A percentile compares a stretch with the other conserved stretches of the same genome.
phyloP scores from a whole-genome alignment of 1,140 invertebrate species.

The Drosophila simulans region DNA sequence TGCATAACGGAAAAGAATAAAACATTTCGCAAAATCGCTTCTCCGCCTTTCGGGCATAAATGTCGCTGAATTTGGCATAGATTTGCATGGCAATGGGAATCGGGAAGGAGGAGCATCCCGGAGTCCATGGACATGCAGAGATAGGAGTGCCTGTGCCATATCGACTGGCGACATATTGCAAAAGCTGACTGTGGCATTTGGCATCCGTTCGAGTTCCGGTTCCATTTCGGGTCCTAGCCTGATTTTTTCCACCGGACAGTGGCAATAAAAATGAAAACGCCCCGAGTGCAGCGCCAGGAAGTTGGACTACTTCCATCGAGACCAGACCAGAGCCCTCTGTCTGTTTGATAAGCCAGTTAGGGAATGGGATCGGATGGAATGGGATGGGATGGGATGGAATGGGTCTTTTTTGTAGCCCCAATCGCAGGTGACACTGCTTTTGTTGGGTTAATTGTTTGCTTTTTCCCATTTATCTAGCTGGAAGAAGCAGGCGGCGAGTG shows the following conservation, averaged over 20 bases:
- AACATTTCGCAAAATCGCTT: constrained; percentile 37
- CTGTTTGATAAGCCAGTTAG: constrained; percentile 46
- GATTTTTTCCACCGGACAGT: constrained; percentile 40
- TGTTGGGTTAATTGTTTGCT: constrained; percentile 74
- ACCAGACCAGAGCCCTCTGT: constrained; percentile 12
- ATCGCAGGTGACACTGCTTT: constrained; percentile 63
- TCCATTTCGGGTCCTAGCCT: constrained; percentile 38
- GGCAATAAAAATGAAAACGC: constrained; percentile 70
- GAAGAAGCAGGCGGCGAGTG: constrained; percentile 37
- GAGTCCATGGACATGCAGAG: background rate
- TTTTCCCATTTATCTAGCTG: constrained; percentile 66
- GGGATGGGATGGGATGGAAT: background rate
- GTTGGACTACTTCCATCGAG: constrained; percentile 64
- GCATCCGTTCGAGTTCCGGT: constrained; percentile 55
- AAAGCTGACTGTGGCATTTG: constrained; percentile 51
- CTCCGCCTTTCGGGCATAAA: constrained; percentile 51
- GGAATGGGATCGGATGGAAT: too few relatives aligned
- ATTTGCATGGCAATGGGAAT: constrained; percentile 73
- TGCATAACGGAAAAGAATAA: constrained; percentile 42
- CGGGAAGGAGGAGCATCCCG: background rate
- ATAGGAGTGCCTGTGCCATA: constrained; percentile 26
- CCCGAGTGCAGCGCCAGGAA: constrained; percentile 52
- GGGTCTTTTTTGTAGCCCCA: constrained; percentile 1
- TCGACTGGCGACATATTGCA: constrained; percentile 78
- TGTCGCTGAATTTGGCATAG: constrained; percentile 76